Evolutionary conservation across 2,888 invertebrate species (phyloP).

Genomic region (Amblyjoppa proteus): DNA sequence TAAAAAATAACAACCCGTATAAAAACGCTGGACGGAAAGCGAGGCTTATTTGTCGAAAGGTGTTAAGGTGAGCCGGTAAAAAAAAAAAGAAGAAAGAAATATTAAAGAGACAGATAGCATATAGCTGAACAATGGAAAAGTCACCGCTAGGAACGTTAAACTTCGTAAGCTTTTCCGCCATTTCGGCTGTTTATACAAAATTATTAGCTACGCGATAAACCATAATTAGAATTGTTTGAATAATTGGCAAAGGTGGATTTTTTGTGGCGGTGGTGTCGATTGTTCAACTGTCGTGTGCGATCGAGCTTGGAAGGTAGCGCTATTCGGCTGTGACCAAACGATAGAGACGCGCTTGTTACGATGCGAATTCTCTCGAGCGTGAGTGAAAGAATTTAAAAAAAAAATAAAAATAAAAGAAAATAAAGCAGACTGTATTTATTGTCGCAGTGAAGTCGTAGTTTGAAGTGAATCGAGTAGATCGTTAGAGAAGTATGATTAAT

Average conservation of each 20-base stretch:
- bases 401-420: slow-evolving; percentile 11
- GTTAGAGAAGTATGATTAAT: slow-evolving; percentile 42
- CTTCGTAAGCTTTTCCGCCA: slow-evolving; percentile 57
- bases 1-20: slow-evolving; percentile 62
- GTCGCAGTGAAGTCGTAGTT: slow-evolving; percentile 57
- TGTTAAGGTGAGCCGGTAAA: slow-evolving; percentile 75
- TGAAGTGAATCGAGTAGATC: slow-evolving; percentile 37
- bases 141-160: slow-evolving; percentile 69
- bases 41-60: slow-evolving; percentile 63
- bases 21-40: slow-evolving; percentile 34
- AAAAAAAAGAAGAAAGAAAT: slow-evolving; percentile 49
- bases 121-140: slow-evolving; percentile 77
- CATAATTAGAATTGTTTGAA: slow-evolving; percentile 33
- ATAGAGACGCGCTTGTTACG: slow-evolving; percentile 30
- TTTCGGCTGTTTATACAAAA: slow-evolving; percentile 70
- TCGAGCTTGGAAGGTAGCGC: slow-evolving; percentile 62
- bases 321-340: slow-evolving; percentile 71
- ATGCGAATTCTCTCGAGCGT: slow-evolving; percentile 16
- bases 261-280: slow-evolving; percentile 38
- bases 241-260: slow-evolving; percentile 48
- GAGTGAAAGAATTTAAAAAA: slow-evolving; percentile 3
- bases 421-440: slow-evolving; percentile 63
- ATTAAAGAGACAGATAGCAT: slow-evolving; percentile 55
- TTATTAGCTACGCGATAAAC: slow-evolving; percentile 53
- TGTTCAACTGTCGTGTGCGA: slow-evolving; percentile 52